Conservation (phyloP, 2,113 vertebrate species). For the Chinchilla lanigera region DNA sequence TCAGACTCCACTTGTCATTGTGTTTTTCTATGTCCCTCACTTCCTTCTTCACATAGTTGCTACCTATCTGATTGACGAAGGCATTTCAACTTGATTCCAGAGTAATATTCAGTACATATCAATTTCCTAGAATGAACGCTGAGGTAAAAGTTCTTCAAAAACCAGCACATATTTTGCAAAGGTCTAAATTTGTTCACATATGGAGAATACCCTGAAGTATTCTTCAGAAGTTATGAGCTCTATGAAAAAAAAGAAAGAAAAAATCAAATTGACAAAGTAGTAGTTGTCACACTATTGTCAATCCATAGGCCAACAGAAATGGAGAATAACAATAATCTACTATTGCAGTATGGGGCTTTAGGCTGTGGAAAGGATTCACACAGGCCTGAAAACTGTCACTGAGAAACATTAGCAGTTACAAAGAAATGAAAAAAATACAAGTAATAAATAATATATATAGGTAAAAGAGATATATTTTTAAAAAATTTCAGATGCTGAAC, state of each 20-base stretch:
- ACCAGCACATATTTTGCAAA: not conserved
- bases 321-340: not conserved
- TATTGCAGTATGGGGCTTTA: not conserved
- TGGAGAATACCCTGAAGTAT: not conserved
- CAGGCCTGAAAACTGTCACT: not conserved
- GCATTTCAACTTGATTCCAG: not conserved
- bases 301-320: not conserved
- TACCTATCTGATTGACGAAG: not conserved
- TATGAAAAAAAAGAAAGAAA: not conserved
- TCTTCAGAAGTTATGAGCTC: not conserved
- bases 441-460: not conserved
- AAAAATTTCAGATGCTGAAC: not conserved
- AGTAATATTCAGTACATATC: not conserved
- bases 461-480: not conserved
- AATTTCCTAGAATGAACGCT: not conserved
- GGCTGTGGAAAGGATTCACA: not conserved
- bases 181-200: not conserved
- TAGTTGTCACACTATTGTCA: not conserved
- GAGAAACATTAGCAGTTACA: not conserved
- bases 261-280: not conserved
- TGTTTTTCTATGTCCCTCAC: not conserved
- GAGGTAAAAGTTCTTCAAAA: not conserved
- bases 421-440: not conserved
- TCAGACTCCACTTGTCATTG: not conserved
- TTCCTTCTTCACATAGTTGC: not conserved